These are phyloP conservation scores for Anadara kagoshimensis DNA, from an alignment of 1,140 invertebrate genomes.

Conservation along the genomic window DNA sequence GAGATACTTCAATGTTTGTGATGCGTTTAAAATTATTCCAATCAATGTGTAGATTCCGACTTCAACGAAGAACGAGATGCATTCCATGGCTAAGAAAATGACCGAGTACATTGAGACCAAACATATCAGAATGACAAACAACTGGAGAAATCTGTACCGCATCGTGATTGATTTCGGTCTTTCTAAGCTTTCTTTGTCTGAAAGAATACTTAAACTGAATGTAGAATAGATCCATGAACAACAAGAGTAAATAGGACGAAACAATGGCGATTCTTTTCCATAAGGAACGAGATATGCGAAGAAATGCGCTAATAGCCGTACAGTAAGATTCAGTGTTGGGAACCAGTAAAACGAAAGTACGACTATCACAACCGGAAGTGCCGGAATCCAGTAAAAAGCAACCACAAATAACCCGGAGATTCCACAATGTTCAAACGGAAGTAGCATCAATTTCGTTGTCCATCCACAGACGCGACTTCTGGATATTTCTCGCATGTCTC, in stretches of 20 bases:
- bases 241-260: neutral
- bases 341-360: conserved; percentile 15
- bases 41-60: conserved; percentile 61
- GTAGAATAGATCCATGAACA: neutral
- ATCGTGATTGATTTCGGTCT: conserved; percentile 3
- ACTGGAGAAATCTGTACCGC: conserved; percentile 39
- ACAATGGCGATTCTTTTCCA: neutral
- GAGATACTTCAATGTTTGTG: conserved; percentile 50
- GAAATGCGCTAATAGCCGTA: conserved; percentile 25
- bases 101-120: conserved; percentile 57
- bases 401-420: conserved; percentile 48
- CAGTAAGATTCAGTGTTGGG: conserved; percentile 25
- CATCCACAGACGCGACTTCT: conserved; percentile 13
- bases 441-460: conserved; percentile 16
- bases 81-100: conserved; percentile 57
- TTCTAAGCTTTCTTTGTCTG: conserved; percentile 18
- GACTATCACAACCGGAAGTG: conserved; percentile 17
- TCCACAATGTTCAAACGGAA: conserved; percentile 43
- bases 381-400: conserved; percentile 37
- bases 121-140: conserved; percentile 47
- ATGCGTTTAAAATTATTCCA: conserved; percentile 64
- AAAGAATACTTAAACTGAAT: conserved; percentile 18
- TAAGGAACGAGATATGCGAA: conserved; percentile 48
- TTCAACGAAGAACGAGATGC: conserved; percentile 57
- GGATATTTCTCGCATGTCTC: conserved; percentile 56